Percentiles rank a stretch among this genome's conserved stretches.
Conservation (phyloP, 1,140 invertebrate genomes). For the Lordiphosa collinella region DNA sequence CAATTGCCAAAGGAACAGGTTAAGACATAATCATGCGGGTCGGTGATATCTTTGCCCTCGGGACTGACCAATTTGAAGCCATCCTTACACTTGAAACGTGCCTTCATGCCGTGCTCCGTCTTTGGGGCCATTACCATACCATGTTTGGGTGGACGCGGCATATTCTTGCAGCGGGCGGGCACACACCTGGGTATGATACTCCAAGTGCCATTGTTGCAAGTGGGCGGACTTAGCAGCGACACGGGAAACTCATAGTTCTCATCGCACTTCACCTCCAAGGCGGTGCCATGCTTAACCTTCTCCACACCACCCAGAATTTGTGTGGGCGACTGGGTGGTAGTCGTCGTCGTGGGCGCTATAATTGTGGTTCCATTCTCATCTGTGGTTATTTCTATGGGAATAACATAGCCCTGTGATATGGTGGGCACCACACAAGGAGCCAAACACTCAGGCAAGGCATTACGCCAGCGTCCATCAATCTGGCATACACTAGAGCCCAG, state of each 20-base stretch:
- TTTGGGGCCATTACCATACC: conserved; percentile 98
- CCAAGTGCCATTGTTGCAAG: conserved; percentile 98
- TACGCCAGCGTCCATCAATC: conserved; percentile 95
- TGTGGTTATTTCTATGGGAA: conserved; percentile 76
- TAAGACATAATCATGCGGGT: conserved; percentile 82
- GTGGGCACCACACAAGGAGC: conserved; percentile 95
- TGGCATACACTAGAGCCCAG: conserved; percentile 94
- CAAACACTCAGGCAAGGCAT: conserved; percentile 92
- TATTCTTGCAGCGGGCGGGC: conserved; percentile 93
- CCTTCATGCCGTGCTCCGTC: conserved; percentile 96
- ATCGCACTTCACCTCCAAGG: conserved; percentile 92
- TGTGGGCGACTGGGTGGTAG: conserved; percentile 79
- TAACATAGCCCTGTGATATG: conserved; percentile 90
- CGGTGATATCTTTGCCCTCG: conserved; percentile 80
- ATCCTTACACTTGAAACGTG: conserved; percentile 94
- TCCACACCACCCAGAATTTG: conserved; percentile 81
- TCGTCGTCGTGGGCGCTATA: conserved; percentile 80
- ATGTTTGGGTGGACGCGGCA: conserved; percentile 92
- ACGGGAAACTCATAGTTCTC: conserved; percentile 90
- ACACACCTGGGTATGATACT: conserved; percentile 94
- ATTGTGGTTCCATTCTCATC: conserved; percentile 76
- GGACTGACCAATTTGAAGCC: conserved; percentile 90
- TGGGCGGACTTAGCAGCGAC: conserved; percentile 76
- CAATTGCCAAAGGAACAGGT: conserved; percentile 96
- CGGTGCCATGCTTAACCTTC: conserved; percentile 90